These are phyloP conservation scores for Halcyon malimbica DNA, from an alignment of 2,113 vertebrate species.

Conservation along the genomic window DNA sequence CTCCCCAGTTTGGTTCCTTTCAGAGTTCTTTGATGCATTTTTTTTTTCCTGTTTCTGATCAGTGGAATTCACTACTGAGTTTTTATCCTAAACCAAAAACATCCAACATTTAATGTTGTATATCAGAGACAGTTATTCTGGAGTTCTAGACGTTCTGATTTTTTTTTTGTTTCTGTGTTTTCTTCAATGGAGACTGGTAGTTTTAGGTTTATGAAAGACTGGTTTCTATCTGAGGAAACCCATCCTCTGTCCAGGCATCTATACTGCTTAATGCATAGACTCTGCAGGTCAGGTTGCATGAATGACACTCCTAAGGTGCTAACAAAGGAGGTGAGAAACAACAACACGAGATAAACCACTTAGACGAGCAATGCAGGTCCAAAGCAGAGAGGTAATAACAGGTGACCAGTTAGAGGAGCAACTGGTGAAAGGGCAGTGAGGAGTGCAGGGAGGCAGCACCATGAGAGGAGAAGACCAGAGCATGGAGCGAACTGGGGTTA, in stretches of 20 bases:
- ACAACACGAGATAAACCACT: not conserved
- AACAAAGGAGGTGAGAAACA: not conserved
- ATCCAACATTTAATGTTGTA: not conserved
- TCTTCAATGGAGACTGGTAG: not conserved
- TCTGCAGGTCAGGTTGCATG: not conserved
- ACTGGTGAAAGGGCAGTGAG: not conserved
- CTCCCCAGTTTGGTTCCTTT: not conserved
- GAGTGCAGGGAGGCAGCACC: not conserved
- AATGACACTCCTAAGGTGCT: not conserved
- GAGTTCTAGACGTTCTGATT: not conserved
- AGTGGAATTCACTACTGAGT: not conserved
- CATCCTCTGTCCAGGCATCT: not conserved
- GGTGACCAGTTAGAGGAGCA: not conserved
- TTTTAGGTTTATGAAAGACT: not conserved
- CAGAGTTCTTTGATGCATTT: not conserved
- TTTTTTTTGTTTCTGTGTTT: not conserved
- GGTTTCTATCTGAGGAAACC: not conserved
- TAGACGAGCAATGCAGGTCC: not conserved
- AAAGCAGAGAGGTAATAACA: not conserved
- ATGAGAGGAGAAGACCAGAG: not conserved
- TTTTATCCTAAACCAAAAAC: not conserved
- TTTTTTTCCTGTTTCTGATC: not conserved
- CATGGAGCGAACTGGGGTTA: not conserved
- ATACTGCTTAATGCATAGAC: not conserved
- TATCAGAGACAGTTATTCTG: not conserved